Evolutionary conservation across 2,113 vertebrate species (phyloP).

Genomic region (Nerophis lumbriciformis): DNA sequence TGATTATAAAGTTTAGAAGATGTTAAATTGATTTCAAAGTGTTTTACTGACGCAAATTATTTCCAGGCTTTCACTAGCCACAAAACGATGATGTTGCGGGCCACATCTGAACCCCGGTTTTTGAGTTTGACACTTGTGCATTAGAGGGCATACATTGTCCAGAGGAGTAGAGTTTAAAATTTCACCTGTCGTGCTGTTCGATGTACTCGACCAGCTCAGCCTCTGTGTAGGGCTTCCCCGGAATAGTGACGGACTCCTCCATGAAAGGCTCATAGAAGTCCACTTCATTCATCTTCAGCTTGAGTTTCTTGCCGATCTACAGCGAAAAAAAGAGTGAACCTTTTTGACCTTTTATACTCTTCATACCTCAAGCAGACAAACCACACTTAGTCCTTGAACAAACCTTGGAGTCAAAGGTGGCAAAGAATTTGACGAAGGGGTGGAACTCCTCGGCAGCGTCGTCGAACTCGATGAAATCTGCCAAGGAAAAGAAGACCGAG

Average conservation of each 20-base stretch:
- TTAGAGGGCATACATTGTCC: not conserved
- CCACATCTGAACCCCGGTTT: no score
- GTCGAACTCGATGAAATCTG: slow-evolving; percentile 84
- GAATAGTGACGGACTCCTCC: slow-evolving; percentile 78
- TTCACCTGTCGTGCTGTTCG: slow-evolving; percentile 81
- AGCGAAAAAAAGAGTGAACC: not conserved
- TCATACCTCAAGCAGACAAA: not conserved
- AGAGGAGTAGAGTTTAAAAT: not conserved
- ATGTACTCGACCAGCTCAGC: slow-evolving; percentile 82
- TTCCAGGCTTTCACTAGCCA: no score
- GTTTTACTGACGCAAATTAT: no score
- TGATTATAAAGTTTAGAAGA: no score
- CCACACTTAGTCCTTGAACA: not conserved
- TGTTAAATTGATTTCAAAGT: no score
- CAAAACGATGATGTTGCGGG: no score
- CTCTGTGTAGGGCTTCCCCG: slow-evolving; percentile 81
- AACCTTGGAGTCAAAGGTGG: slow-evolving; percentile 87
- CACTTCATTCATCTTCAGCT: slow-evolving; percentile 84
- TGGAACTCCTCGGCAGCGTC: slow-evolving; percentile 89
- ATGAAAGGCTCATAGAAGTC: slow-evolving; percentile 91
- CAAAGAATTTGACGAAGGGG: slow-evolving; percentile 88
- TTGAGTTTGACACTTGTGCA: not conserved
- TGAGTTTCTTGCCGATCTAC: slow-evolving; percentile 87
- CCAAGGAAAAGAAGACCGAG: not conserved
- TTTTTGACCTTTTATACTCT: not conserved